These are phyloP conservation scores for Lordiphosa andalusiaca DNA, from an alignment of 2,888 invertebrate species.

Conservation along the genomic window DNA sequence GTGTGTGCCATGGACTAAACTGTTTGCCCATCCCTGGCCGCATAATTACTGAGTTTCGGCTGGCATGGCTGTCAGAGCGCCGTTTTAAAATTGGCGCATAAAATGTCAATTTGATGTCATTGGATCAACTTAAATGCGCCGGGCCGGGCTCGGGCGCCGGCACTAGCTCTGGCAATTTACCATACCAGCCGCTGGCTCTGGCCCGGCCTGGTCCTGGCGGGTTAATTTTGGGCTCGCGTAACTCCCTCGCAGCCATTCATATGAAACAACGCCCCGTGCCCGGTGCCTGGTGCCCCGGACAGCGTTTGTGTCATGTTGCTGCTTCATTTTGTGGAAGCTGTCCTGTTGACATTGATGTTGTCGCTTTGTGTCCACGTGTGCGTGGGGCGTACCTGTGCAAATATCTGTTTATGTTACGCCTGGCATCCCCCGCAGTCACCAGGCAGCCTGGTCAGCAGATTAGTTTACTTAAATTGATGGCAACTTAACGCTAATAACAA, in stretches of 20 bases:
- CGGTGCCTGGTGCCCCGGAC: no score
- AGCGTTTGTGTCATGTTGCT: slow-evolving; percentile 32
- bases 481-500: slow-evolving; percentile 70
- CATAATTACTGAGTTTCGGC: slow-evolving; percentile 60
- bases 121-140: slow-evolving; percentile 73
- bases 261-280: slow-evolving; percentile 6
- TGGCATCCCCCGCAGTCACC: slow-evolving; percentile 8
- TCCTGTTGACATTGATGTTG: slow-evolving; percentile 65
- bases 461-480: slow-evolving; percentile 76
- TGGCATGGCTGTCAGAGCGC: slow-evolving; percentile 21
- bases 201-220: slow-evolving; percentile 45
- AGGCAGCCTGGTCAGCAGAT: slow-evolving; percentile 49
- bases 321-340: slow-evolving; percentile 48
- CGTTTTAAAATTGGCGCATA: slow-evolving; percentile 74
- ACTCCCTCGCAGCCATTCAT: slow-evolving; percentile 54
- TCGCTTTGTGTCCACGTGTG: slow-evolving; percentile 39
- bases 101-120: slow-evolving; percentile 76
- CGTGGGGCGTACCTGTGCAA: slow-evolving; percentile 57
- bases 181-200: slow-evolving; percentile 12
- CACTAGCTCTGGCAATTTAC: slow-evolving; percentile 43
- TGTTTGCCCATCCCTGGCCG: slow-evolving; percentile 59
- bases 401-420: slow-evolving; percentile 67
- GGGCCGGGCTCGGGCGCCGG: slow-evolving; percentile 20
- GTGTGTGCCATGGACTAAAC: slow-evolving; percentile 40
- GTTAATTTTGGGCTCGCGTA: slow-evolving; percentile 66